phyloP scores from a whole-genome alignment of 1,140 invertebrate genomes.

The Vollenhovia emeryi region DNA sequence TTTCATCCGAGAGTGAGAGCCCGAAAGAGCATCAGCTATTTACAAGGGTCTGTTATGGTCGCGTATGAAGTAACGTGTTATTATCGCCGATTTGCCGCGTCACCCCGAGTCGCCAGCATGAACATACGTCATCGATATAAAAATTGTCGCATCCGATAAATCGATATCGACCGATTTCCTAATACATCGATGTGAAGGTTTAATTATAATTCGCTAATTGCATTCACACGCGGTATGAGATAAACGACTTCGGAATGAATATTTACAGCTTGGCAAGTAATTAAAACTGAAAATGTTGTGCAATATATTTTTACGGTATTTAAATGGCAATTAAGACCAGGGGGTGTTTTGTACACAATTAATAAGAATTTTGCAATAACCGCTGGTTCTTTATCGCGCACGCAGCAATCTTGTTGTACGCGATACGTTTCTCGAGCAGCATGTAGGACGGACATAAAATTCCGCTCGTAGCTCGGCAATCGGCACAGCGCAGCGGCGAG shows the following conservation, averaged over 20 bases:
- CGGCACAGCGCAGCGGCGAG: constrained; percentile 8
- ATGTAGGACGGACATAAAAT: constrained; percentile 18
- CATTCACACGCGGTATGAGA: neutral
- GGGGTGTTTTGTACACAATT: neutral
- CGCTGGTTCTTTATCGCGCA: neutral
- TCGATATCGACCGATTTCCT: neutral
- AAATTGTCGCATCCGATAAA: neutral
- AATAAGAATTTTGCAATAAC: neutral
- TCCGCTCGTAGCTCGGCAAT: constrained; percentile 9
- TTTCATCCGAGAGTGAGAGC: constrained; percentile 39
- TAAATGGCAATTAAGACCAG: neutral
- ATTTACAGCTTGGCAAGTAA: neutral
- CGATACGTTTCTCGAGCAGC: neutral
- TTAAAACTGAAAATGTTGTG: neutral
- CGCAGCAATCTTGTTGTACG: neutral
- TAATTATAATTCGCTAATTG: neutral
- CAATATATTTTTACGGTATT: constrained; percentile 1
- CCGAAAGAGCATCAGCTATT: constrained; percentile 63
- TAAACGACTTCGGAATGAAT: neutral
- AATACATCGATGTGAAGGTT: neutral
- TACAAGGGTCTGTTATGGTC: constrained; percentile 45
- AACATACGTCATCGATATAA: neutral
- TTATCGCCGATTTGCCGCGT: constrained; percentile 21
- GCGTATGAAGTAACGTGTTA: constrained; percentile 48
- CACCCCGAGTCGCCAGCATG: neutral